Evolutionary conservation across 2,888 invertebrate genomes (phyloP), one percentile per base, ranked within the genome.

Genomic region (Hydrotaea cyrtoneurina): DNA sequence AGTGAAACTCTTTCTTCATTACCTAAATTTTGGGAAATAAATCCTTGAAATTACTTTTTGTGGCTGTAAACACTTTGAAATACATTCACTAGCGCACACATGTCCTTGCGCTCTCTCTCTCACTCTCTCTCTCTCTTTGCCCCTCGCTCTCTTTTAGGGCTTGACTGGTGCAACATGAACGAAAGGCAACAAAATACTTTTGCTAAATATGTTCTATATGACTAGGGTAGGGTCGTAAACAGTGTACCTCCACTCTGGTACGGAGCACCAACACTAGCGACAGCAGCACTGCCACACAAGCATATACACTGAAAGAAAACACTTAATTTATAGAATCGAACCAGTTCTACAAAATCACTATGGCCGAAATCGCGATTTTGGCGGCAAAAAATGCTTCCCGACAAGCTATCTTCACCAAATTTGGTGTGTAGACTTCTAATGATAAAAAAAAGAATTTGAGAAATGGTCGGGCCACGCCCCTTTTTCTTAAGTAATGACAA

Each of bases 1-100:
- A 74, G 50, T 74, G 66, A 77, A 71, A 72, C 76, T 83, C 31
- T 75, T 83, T 83, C 82, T 86, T 86, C 85, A 80, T 83, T 86
- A 80, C 83, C 75, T 78, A 86, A 83, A 83, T 80, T 80, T 83
- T 85, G 55, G 69, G 64, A 80, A 76, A 86, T 86, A 83, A 86
- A 86, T 86, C 83, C 85, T 86, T 80, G 75, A 85, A 83, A 86
- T 86, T 86, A 83, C 85, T 83, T 83, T 85, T 80, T 82, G 77
- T 85, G 85, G 79, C 82, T 76, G 79, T 82, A 82, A 85, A 82
- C 76, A 82, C 66, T 79, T 75, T 81, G 57, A 53, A 53, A 55
- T 53, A 76, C 36, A 57, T 13, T 57, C n/a, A 43, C 23, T 31
- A 36, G 23, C 31, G 66, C 55, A 43, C 17, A 26, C 2, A 46